A percentile compares a stretch with the other conserved stretches of the same genome.
Evolutionary conservation across 2,888 invertebrate species (phyloP).

Genomic region (Muschampia plurimacula): DNA sequence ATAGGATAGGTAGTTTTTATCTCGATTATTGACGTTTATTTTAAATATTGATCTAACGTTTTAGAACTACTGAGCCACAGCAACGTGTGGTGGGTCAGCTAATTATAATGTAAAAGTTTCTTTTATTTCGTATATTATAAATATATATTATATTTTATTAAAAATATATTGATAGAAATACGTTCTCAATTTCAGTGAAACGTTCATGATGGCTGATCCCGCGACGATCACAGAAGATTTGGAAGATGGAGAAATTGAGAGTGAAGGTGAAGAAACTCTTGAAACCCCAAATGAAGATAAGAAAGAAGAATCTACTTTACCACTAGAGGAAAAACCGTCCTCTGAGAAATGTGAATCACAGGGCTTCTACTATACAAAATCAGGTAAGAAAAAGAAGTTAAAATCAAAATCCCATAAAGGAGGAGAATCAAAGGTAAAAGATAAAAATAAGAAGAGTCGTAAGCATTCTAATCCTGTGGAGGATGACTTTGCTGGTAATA

Average conservation of each 20-base stretch:
- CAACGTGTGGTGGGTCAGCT: no score
- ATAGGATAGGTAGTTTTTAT: no score
- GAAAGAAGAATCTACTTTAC: constrained; percentile 53
- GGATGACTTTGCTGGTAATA: constrained; percentile 92
- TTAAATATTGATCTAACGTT: no score
- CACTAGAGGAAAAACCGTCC: constrained; percentile 45
- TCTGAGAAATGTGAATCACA: constrained; percentile 59
- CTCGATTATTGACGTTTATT: no score
- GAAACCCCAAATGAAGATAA: constrained; percentile 59
- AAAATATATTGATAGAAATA: neutral
- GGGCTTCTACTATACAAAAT: constrained; percentile 70
- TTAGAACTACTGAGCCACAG: no score
- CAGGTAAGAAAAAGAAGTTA: constrained; percentile 78
- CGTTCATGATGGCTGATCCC: constrained; percentile 66
- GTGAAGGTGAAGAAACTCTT: constrained; percentile 79
- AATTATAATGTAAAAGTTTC: no score
- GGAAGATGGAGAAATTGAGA: constrained; percentile 95
- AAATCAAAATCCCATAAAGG: constrained; percentile 79
- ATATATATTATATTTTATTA: neutral
- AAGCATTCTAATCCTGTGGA: constrained; percentile 73
- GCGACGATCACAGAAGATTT: constrained; percentile 86
- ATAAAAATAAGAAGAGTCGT: constrained; percentile 80
- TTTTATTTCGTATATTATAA: neutral
- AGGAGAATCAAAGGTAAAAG: constrained; percentile 78
- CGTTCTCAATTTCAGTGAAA: constrained; percentile 69